phyloP scores from a whole-genome alignment of 2,888 invertebrate genomes.

The Callinectes sapidus region DNA sequence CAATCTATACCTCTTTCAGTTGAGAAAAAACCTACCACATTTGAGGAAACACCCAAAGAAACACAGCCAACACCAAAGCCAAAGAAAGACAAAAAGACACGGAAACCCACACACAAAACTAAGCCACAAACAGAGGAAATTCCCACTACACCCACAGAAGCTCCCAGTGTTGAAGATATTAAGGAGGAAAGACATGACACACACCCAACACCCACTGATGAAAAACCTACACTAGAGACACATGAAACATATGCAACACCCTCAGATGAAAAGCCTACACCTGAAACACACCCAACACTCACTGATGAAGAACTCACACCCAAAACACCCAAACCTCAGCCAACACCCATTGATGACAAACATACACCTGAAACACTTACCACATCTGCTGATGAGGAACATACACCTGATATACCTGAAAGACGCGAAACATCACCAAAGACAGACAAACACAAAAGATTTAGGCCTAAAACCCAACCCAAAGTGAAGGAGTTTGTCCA shows the following conservation, averaged over 20 bases:
- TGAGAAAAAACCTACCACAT: not conserved
- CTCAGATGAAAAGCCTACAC: too few species aligned
- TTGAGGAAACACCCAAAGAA: slow-evolving; percentile 3
- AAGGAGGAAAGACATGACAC: not conserved
- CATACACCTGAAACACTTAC: too few species aligned
- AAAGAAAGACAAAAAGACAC: not conserved
- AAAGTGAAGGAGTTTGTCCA: not conserved
- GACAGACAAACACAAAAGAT: not conserved
- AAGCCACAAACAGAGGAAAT: not conserved
- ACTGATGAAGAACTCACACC: not conserved
- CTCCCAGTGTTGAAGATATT: not conserved
- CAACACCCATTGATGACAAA: not conserved
- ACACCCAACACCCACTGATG: not conserved
- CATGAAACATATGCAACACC: not conserved
- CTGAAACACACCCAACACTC: not conserved
- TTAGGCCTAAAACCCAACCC: not conserved
- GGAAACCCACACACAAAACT: not conserved
- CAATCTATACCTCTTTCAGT: not conserved
- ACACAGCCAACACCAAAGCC: slow-evolving; percentile 31
- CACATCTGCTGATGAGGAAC: not conserved
- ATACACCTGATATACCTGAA: not conserved
- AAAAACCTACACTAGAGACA: not conserved
- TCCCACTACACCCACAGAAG: not conserved
- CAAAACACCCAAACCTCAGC: not conserved
- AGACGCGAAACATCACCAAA: not conserved